phyloP scores from a whole-genome alignment of 2,113 vertebrate genomes.

The Petrocephalus microphthalmus region DNA sequence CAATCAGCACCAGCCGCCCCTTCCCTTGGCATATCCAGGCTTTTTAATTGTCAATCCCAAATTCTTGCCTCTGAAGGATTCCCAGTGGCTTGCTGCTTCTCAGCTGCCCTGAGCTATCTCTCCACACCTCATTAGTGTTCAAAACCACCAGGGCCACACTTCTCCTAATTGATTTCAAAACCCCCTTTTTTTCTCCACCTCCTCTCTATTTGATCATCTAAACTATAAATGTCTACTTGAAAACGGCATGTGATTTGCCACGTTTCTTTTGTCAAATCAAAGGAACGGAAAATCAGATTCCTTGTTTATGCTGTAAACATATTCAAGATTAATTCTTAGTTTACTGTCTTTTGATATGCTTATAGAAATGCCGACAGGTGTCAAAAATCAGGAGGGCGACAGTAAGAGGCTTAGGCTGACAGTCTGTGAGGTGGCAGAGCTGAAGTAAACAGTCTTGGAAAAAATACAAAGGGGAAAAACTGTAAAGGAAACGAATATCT shows the following conservation, averaged over 20 bases:
- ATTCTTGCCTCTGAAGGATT: not conserved
- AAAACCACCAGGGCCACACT: constrained; percentile 17
- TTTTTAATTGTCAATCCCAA: constrained; percentile 17
- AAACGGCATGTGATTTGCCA: not conserved
- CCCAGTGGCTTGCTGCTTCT: constrained; percentile 9
- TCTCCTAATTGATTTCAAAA: constrained; percentile 23
- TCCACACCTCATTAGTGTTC: constrained; percentile 14
- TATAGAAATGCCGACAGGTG: constrained; percentile 6
- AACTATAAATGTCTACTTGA: constrained; percentile 6
- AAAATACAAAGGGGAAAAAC: constrained; percentile 37
- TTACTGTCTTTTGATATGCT: not conserved
- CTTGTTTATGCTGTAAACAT: not conserved
- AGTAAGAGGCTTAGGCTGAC: not conserved
- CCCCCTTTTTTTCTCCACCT: constrained; percentile 3
- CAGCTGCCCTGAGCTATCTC: not conserved
- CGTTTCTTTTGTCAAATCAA: not conserved
- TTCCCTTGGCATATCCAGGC: not conserved
- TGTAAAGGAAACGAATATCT: constrained; percentile 44
- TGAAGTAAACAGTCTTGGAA: constrained; percentile 14
- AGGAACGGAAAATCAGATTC: not conserved
- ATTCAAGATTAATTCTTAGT: not conserved
- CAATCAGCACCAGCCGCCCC: not conserved
- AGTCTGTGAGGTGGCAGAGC: not conserved
- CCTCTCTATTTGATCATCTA: not conserved
- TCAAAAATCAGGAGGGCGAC: not conserved